phyloP scores from a whole-genome alignment of 2,888 invertebrate genomes.

The Hydroisotoma schaefferi region DNA sequence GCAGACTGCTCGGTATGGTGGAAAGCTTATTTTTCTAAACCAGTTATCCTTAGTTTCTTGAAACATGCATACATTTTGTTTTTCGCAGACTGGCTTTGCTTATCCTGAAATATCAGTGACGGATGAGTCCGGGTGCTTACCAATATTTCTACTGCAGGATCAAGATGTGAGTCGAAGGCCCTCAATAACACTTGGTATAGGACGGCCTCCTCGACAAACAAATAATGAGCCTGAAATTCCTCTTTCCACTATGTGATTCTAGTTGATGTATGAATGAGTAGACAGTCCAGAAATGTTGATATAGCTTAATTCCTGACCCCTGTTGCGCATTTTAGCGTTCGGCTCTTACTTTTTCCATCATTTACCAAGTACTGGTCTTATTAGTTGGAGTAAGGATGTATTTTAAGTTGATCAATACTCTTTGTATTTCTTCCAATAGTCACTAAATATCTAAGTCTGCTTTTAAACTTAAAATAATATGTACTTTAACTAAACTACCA shows the following conservation, averaged over 20 bases:
- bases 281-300: no score
- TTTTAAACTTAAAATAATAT: no score
- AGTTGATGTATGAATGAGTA: no score
- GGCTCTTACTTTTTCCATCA: neutral
- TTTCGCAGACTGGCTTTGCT: constrained; percentile 39
- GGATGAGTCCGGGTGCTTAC: constrained; percentile 69
- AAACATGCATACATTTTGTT: constrained; percentile 5
- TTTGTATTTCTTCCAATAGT: neutral
- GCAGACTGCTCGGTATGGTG: no score
- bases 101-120: constrained; percentile 88
- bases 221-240: constrained; percentile 42
- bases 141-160: constrained; percentile 45
- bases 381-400: neutral
- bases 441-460: neutral
- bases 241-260: constrained; percentile 38
- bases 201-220: constrained; percentile 53
- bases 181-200: constrained; percentile 75
- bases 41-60: neutral
- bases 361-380: neutral
- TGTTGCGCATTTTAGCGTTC: no score
- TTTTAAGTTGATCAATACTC: constrained; percentile 1
- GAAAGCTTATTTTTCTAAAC: no score
- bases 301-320: no score
- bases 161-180: constrained; percentile 56
- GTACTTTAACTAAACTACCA: no score